Evolutionary conservation across 2,888 invertebrate genomes (phyloP).

Genomic region (Meganola albula): DNA sequence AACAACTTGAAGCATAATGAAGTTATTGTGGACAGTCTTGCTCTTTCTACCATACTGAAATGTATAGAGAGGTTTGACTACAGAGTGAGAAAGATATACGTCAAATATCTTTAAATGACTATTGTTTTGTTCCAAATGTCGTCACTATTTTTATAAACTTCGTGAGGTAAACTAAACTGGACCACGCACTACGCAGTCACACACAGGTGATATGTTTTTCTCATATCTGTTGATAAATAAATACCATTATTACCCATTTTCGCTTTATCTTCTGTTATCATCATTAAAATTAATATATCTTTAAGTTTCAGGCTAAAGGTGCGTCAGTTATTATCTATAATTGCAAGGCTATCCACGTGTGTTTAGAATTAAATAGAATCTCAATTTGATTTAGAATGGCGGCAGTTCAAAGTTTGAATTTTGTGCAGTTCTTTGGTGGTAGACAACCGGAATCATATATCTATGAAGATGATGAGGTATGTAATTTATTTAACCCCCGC

Average conservation of each 20-base stretch:
- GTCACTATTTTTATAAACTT: too few species aligned
- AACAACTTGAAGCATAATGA: too few species aligned
- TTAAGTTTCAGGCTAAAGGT: neutral
- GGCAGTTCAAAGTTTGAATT: constrained; percentile 6
- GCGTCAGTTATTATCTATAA: neutral
- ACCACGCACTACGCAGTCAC: too few species aligned
- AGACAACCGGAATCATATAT: constrained; percentile 27
- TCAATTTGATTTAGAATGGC: neutral
- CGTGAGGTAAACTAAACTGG: too few species aligned
- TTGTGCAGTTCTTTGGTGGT: constrained; percentile 21
- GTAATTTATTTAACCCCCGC: constrained; percentile 1
- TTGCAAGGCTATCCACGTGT: neutral
- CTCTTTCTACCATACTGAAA: too few species aligned
- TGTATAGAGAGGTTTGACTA: too few species aligned
- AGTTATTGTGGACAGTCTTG: too few species aligned
- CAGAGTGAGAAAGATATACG: too few species aligned
- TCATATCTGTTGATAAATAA: too few species aligned
- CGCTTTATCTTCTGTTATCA: neutral
- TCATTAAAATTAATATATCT: neutral
- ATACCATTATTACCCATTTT: too few species aligned
- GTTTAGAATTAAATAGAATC: neutral
- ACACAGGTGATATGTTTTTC: neutral
- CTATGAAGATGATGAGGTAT: constrained; percentile 47
- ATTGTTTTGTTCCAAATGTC: too few species aligned
- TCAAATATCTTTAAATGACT: too few species aligned